Evolutionary conservation across 1,140 invertebrate species (phyloP), one percentile per base, ranked within the genome.

Genomic region (Acromyrmex echinatior): DNA sequence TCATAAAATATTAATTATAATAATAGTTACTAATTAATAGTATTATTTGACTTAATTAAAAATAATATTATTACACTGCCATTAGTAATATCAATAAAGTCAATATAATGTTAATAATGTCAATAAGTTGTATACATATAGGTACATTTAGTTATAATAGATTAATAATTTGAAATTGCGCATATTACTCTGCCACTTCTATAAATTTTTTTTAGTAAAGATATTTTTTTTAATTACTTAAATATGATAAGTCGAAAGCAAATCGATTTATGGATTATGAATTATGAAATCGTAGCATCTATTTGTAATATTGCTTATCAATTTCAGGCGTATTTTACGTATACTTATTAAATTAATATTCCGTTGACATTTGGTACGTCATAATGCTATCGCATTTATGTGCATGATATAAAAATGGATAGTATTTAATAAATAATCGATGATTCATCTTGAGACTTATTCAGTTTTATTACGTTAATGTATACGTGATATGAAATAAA

Each of bases 401-500:
- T 60, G 21, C 28, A 14, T 39, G n/a, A 14, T 2, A 35, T 35
- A 35, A 25, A 63, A 63, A 45, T 45, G n/a, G 25, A 28, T 18
- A 28, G 21, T 49, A 21, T 28, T 78, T 28, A 62, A 78, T 28
- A 78, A 31, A 78, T 7, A 16, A 74, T 63, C 0, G 25, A 63
- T 49, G 58, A 78, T 49, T 78, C 39, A 78, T 21, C 12, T 28
- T 5, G 1, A 14, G 53, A 45, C 39, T 45, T 78, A 78, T 45
- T 39, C 2, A 45, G n/a, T 62, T 62, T 62, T 7, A 62, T 77
- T 78, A 78, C 28, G 25, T 79, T 77, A 18, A 31, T 53, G 21
- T 10, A 10, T 65, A 51, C 16, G 35, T 62, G 56, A 77, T 31
- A 45, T 53, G 45, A 79, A 79, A 79, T 66, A 79, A 79, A 79